Conservation (phyloP, 2,888 invertebrate genomes). For the Harpalus rufipes region DNA sequence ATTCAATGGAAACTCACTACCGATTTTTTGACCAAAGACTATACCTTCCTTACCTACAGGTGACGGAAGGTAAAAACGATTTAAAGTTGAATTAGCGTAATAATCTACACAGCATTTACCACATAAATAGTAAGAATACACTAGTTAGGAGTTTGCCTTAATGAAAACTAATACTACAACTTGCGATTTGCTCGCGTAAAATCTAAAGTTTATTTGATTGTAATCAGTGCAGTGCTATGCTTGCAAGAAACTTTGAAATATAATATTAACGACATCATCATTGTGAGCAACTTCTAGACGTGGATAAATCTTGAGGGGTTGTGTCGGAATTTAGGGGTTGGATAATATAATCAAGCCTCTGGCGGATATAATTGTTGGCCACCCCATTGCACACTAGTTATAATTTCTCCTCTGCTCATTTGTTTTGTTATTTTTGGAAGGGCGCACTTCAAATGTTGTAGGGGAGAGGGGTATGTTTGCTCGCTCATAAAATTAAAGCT, state of each 20-base stretch:
- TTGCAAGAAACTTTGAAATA: slow-evolving; percentile 17
- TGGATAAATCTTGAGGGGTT: slow-evolving; percentile 35
- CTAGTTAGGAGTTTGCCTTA: too few species aligned
- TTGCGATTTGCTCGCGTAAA: background rate
- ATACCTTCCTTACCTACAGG: too few species aligned
- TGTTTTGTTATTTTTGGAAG: slow-evolving; percentile 66
- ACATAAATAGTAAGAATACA: too few species aligned
- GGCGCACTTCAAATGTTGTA: slow-evolving; percentile 1
- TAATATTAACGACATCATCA: slow-evolving; percentile 40
- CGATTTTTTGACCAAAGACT: too few species aligned
- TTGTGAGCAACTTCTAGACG: background rate
- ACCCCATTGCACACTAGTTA: slow-evolving; percentile 44
- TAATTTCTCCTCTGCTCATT: slow-evolving; percentile 57
- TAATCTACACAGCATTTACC: too few species aligned
- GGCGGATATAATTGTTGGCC: slow-evolving; percentile 29
- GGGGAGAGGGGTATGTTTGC: background rate
- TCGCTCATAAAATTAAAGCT: slow-evolving; percentile 54
- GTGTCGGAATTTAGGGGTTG: slow-evolving; percentile 12
- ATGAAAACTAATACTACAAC: background rate
- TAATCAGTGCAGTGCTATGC: background rate
- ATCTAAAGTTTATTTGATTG: slow-evolving; percentile 14
- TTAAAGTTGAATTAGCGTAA: too few species aligned
- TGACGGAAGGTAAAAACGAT: too few species aligned
- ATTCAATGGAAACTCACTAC: too few species aligned
- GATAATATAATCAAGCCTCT: slow-evolving; percentile 46